These are phyloP conservation scores for Heliconius eleuchia DNA, from an alignment of 1,140 invertebrate genomes.

Conservation along the genomic window DNA sequence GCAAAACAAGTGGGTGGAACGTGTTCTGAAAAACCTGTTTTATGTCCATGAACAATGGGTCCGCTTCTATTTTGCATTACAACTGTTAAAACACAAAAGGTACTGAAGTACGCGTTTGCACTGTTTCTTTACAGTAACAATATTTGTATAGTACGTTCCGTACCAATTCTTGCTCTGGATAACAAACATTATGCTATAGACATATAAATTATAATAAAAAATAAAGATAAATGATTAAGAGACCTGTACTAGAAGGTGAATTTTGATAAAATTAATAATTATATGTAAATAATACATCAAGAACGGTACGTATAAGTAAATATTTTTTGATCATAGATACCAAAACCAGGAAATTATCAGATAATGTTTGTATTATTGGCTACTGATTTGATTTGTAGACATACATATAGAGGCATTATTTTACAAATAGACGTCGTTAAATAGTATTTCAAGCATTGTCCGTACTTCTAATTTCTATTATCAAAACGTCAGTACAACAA, in stretches of 20 bases:
- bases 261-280: no score
- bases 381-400: not conserved
- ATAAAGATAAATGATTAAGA: not conserved
- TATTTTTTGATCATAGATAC: not conserved
- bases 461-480: no score
- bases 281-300: no score
- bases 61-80: slow-evolving; percentile 27
- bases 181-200: not conserved
- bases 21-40: slow-evolving; percentile 24
- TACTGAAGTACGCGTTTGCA: slow-evolving; percentile 5
- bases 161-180: not conserved
- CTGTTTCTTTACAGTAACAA: slow-evolving; percentile 16
- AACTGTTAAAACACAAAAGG: slow-evolving; percentile 23
- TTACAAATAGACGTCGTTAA: not conserved
- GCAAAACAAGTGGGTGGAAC: slow-evolving; percentile 13
- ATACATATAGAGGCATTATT: not conserved
- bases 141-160: not conserved
- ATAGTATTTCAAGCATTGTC: not conserved
- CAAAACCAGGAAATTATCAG: not conserved
- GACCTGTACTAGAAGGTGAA: no score
- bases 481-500: no score
- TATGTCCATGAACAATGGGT: slow-evolving; percentile 16
- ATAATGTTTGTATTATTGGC: not conserved
- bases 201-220: not conserved
- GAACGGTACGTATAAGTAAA: not conserved